Evolutionary conservation across 2,888 invertebrate species (phyloP).

Genomic region (Caenorhabditis sp.): DNA sequence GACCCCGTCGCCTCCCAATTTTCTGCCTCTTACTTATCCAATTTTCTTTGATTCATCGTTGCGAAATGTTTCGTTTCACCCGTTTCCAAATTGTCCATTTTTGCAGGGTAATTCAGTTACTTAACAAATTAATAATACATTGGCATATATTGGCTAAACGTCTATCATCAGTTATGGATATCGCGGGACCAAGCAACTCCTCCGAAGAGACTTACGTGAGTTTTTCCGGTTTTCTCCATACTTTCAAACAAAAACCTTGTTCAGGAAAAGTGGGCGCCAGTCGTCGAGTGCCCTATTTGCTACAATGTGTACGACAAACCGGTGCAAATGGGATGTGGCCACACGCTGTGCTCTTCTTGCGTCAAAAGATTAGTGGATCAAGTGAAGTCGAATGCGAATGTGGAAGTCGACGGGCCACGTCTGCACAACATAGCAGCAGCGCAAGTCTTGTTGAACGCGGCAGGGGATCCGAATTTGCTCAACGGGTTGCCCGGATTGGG

Average conservation of each 20-base stretch:
- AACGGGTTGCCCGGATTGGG: background rate
- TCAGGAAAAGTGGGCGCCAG: constrained; percentile 46
- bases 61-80: background rate
- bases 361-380: constrained; percentile 49
- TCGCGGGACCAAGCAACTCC: too few species aligned
- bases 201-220: constrained; percentile 9
- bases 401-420: background rate
- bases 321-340: constrained; percentile 62
- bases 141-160: background rate
- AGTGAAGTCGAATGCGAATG: constrained; percentile 5
- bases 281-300: constrained; percentile 67
- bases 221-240: too few species aligned
- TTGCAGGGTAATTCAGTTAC: background rate
- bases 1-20: too few species aligned
- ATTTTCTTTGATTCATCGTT: background rate
- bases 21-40: background rate
- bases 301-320: constrained; percentile 62
- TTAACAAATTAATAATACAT: background rate
- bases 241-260: too few species aligned
- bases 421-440: too few species aligned
- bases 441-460: too few species aligned
- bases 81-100: too few species aligned
- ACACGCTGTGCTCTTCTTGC: constrained; percentile 57
- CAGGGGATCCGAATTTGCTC: too few species aligned
- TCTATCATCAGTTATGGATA: too few species aligned